phyloP scores from a whole-genome alignment of 2,888 invertebrate species.

The Parnassius apollo region DNA sequence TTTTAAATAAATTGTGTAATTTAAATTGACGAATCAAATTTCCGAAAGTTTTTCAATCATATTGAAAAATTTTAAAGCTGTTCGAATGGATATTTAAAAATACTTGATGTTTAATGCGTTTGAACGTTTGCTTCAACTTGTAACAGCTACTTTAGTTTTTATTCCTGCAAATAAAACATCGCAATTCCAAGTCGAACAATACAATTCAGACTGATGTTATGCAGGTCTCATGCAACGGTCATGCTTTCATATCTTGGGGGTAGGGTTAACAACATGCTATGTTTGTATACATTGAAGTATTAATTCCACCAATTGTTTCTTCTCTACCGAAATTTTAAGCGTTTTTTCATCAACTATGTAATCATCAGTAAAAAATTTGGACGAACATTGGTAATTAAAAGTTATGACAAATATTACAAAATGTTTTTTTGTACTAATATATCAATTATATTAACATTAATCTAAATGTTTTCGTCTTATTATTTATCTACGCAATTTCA shows the following conservation, averaged over 20 bases:
- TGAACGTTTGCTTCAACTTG: conserved; percentile 12
- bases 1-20: neutral
- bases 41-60: neutral
- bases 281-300: conserved; percentile 1
- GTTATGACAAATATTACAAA: conserved; percentile 7
- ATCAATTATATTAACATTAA: neutral
- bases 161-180: conserved; percentile 20
- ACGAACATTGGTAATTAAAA: neutral
- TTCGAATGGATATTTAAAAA: neutral
- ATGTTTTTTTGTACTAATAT: neutral
- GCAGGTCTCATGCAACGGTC: conserved; percentile 64
- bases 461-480: neutral
- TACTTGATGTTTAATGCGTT: conserved; percentile 13
- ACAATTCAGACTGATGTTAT: conserved; percentile 16
- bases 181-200: conserved; percentile 18
- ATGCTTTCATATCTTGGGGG: conserved; percentile 41
- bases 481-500: neutral
- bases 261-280: conserved; percentile 23
- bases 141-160: conserved; percentile 11
- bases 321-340: conserved; percentile 7
- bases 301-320: neutral
- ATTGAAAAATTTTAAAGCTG: neutral
- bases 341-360: neutral
- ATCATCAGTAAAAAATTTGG: conserved; percentile 1
- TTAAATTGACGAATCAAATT: neutral